Percentiles rank a stretch among this genome's conserved stretches.
Conservation (phyloP, 2,888 invertebrate genomes). For the Phymatocera aterrima region DNA sequence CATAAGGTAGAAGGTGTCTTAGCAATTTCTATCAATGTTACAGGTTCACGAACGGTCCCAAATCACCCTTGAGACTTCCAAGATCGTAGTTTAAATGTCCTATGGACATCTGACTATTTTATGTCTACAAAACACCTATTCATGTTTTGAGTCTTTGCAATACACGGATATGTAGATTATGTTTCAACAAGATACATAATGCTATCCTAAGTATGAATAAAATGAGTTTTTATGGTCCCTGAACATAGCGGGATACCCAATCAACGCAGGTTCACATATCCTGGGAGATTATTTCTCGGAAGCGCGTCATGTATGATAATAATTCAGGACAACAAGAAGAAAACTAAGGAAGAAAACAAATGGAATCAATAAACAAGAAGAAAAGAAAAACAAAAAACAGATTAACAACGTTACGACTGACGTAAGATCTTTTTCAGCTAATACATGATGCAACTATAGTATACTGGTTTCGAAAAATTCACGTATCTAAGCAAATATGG, state of each 20-base stretch:
- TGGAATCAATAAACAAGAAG: no score
- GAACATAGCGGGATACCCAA: neutral
- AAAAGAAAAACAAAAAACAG: neutral
- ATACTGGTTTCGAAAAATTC: conserved; percentile 10
- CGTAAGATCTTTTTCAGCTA: neutral
- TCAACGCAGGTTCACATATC: neutral
- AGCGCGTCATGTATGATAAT: neutral
- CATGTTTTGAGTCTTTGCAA: neutral
- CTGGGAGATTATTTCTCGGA: neutral
- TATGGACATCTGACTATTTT: neutral
- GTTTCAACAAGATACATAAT: neutral
- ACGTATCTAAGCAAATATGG: conserved; percentile 11
- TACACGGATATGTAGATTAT: no score
- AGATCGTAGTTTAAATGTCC: neutral
- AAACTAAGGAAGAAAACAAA: neutral
- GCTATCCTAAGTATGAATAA: no score
- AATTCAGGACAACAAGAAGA: neutral
- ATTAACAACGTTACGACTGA: neutral
- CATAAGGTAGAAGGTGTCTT: neutral
- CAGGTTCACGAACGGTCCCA: neutral
- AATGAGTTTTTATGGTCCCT: neutral
- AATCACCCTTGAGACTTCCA: neutral
- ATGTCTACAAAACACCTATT: neutral
- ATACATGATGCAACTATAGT: no score
- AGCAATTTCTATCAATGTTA: neutral